Base-by-base conservation (phyloP, 2,888 invertebrate genomes). In the Zhengitettix transpicula region DNA sequence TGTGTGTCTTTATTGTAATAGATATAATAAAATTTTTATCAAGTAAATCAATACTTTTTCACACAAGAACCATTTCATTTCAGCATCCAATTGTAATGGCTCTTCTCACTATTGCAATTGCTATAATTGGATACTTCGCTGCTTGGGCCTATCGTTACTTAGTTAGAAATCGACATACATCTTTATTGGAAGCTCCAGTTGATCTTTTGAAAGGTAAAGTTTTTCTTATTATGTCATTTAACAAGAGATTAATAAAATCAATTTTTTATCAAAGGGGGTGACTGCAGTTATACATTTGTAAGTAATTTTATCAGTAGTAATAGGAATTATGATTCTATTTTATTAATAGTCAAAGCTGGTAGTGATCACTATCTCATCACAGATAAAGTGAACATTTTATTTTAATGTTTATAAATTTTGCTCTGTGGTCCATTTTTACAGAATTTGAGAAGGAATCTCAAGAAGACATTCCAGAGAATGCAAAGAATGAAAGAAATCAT, bases 71-170 rank as follows among this genome's bases (percentile, higher is more conserved):
- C 40, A 14, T 61, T 58, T 53, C 59, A 47, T 77, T 78, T 61
- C 73, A 86, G 84, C 81, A 87, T 77, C 87, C 87, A 56, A 70
- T 85, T 57, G 74, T 84, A 62, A 87, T 86, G 85, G 81, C 83
- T 53, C 75, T 83, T 61, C 76, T 85, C 66, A 81, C 85, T 56
- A 80, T 87, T 62, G 77, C 80, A 12, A 75, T 86, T 61, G 80
- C 87, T 3, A 78, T 81, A 67, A 66, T 83, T 44, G 85, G 87
- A 17, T 87, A 83, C 75, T 79, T 77, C 44, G 74, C 83, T 61
- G 85, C 85, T 28, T 81, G 81, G 70, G 75, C 71, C 5, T 77
- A 75, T 65, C 75, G 80, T 52, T 78, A 77, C 65, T 79, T 78
- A 66, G 69, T 75, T 11, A 77, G 76, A 66, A 74, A 74, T 65